A percentile compares a stretch with the other conserved stretches of the same genome.
Conservation (phyloP, 2,113 vertebrate species). For the Gobio gobio region DNA sequence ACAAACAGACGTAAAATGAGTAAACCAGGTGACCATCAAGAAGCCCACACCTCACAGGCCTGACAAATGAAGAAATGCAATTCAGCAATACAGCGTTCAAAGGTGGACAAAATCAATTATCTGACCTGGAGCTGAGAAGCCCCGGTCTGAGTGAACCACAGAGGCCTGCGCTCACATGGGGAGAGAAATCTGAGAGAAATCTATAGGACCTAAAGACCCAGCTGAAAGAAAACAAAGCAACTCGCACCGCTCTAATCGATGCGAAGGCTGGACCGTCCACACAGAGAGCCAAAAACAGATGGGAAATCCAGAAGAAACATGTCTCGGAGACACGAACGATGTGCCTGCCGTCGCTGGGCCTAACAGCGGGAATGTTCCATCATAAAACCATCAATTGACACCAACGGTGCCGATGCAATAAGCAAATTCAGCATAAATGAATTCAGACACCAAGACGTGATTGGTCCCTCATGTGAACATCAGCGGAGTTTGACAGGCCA, state of each 20-base stretch:
- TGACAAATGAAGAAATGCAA: conserved; percentile 56
- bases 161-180: conserved; percentile 13
- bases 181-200: conserved; percentile 34
- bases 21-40: conserved; percentile 32
- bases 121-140: conserved; percentile 42
- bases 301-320: conserved; percentile 14
- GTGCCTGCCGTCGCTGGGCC: background rate
- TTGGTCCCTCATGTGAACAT: conserved; percentile 32
- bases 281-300: conserved; percentile 33
- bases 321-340: conserved; percentile 26
- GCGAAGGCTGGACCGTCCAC: conserved; percentile 18
- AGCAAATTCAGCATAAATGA: conserved; percentile 37
- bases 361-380: conserved; percentile 2
- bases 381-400: conserved; percentile 24
- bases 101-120: conserved; percentile 55
- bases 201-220: conserved; percentile 50
- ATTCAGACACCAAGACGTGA: conserved; percentile 24
- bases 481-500: conserved; percentile 24
- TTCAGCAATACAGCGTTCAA: conserved; percentile 48
- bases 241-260: conserved; percentile 36
- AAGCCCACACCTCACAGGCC: background rate
- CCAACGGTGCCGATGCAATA: background rate
- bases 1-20: conserved; percentile 1
- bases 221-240: conserved; percentile 47
- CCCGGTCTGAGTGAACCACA: conserved; percentile 12